Conservation (phyloP, 2,888 invertebrate genomes). For the Keiferia lycopersicella region DNA sequence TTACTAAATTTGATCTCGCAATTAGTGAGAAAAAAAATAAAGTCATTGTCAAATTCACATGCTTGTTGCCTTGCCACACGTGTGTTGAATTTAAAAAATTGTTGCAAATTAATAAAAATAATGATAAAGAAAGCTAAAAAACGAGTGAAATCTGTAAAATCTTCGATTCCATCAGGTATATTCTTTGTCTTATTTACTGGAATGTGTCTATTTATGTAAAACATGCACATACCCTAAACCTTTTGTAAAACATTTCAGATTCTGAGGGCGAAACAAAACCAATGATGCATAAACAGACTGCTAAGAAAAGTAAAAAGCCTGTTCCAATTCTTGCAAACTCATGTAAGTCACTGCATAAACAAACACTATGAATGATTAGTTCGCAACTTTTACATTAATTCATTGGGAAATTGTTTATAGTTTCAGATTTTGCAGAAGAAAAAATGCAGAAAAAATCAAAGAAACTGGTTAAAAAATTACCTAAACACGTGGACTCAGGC, state of each 20-base stretch:
- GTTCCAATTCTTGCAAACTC: neutral
- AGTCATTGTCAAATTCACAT: conserved; percentile 11
- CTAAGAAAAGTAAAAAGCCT: conserved; percentile 48
- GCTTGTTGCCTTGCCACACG: neutral
- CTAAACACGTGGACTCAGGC: neutral
- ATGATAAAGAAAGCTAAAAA: conserved; percentile 30
- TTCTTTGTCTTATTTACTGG: neutral
- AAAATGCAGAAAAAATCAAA: neutral
- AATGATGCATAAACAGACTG: conserved; percentile 83
- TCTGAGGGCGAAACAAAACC: conserved; percentile 63
- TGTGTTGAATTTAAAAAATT: neutral
- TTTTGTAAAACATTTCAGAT: conserved; percentile 43
- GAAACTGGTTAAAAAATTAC: neutral
- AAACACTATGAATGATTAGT: neutral
- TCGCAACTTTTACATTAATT: neutral
- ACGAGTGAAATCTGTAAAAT: neutral
- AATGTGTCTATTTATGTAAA: neutral
- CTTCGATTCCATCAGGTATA: conserved; percentile 21
- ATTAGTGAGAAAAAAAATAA: neutral
- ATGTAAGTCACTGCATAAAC: neutral
- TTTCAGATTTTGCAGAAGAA: neutral
- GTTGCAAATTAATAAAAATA: neutral
- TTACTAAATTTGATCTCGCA: neutral
- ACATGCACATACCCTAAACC: neutral
- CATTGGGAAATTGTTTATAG: neutral